Evolutionary conservation across 2,888 invertebrate species (phyloP).

Genomic region (Ashinkailepas kermadecensis): DNA sequence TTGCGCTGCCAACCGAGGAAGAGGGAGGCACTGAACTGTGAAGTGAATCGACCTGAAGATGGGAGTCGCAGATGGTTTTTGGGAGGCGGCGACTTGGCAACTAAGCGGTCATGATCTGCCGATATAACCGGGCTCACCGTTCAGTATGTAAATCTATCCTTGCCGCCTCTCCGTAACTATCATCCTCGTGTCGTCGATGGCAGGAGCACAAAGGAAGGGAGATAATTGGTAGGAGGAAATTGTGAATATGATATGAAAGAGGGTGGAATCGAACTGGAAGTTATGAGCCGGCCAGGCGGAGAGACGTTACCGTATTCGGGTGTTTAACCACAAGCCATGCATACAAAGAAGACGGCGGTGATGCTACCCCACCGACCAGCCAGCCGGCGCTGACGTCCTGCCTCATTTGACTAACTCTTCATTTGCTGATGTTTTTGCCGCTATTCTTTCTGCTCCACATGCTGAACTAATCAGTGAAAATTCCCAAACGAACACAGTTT

Average conservation of each 20-base stretch:
- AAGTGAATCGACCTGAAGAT: not conserved
- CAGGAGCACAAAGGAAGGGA: not conserved
- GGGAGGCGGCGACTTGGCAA: not conserved
- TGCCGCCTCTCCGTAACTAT: not conserved
- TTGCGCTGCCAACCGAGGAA: not conserved
- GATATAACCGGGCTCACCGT: not conserved
- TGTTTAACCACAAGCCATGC: not conserved
- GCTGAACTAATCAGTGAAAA: conserved; percentile 9
- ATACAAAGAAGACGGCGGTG: not conserved
- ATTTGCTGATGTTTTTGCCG: not conserved
- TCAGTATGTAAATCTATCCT: not conserved
- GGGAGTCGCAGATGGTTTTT: not conserved
- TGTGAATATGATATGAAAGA: not conserved
- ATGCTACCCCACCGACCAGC: not conserved
- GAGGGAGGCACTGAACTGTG: not conserved
- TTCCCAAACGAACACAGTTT: not conserved
- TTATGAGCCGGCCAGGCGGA: not conserved
- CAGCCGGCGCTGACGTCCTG: not conserved
- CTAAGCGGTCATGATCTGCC: not conserved
- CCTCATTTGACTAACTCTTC: conserved; percentile 17
- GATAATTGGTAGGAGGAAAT: conserved; percentile 7
- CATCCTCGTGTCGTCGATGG: not conserved
- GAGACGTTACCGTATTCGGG: not conserved
- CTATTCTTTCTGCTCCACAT: conserved; percentile 10
- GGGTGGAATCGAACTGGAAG: not conserved